phyloP scores from a whole-genome alignment of 2,888 invertebrate species.

The Stratiomys singularior region DNA sequence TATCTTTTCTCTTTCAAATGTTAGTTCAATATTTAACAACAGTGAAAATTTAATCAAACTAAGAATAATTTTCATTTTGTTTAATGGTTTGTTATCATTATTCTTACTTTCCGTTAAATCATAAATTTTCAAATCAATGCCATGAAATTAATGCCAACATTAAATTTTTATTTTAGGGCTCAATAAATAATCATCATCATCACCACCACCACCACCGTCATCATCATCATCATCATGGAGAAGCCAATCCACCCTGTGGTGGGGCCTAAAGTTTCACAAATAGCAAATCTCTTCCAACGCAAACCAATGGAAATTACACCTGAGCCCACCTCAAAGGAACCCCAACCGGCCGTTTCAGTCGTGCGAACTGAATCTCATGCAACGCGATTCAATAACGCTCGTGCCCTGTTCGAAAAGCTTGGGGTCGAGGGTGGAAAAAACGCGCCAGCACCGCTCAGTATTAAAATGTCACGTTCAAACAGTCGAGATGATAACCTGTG shows the following conservation, averaged over 20 bases:
- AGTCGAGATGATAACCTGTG: conserved; percentile 65
- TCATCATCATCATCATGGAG: conserved; percentile 67
- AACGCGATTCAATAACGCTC: conserved; percentile 90
- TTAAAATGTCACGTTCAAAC: conserved; percentile 62
- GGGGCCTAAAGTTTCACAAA: conserved; percentile 89
- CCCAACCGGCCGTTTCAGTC: conserved; percentile 72
- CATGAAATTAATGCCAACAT: conserved; percentile 42
- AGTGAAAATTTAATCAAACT: too few relatives aligned
- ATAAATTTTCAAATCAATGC: neutral
- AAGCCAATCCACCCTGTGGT: conserved; percentile 70
- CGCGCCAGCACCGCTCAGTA: conserved; percentile 57
- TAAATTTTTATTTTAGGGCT: conserved; percentile 34
- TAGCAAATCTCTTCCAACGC: conserved; percentile 89
- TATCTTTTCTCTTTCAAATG: too few relatives aligned
- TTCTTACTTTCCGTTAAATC: neutral
- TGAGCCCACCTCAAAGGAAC: conserved; percentile 61
- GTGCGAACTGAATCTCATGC: conserved; percentile 89
- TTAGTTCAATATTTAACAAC: too few relatives aligned
- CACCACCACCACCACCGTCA: neutral
- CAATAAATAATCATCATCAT: conserved; percentile 3
- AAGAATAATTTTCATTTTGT: too few relatives aligned
- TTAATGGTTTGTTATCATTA: too few relatives aligned
- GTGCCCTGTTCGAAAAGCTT: conserved; percentile 90
- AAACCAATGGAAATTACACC: conserved; percentile 69
- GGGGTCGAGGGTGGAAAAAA: conserved; percentile 73